Conservation (phyloP, 2,797 vertebrate genomes). For the Serranus cabrilla region DNA sequence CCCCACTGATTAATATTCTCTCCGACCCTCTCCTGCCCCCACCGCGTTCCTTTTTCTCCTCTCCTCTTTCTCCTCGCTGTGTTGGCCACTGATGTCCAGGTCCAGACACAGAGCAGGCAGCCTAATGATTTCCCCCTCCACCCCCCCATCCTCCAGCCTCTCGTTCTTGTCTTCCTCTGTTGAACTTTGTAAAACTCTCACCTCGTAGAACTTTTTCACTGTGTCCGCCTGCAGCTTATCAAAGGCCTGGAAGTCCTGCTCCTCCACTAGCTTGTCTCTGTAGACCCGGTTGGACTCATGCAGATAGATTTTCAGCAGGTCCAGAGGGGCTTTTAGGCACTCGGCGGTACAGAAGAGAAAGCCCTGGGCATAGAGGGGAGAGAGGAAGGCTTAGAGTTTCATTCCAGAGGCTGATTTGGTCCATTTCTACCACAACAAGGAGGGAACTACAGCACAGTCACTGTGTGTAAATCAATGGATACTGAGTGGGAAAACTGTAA, state of each 20-base stretch:
- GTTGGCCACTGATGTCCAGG: conserved; percentile 74
- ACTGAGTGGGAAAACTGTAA: conserved; percentile 56
- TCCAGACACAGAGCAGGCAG: conserved; percentile 68
- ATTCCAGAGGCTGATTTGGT: conserved; percentile 49
- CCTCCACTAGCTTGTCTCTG: conserved; percentile 94
- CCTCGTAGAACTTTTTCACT: conserved; percentile 91
- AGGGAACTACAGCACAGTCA: conserved; percentile 47
- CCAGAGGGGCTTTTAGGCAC: conserved; percentile 87
- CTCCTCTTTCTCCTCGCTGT: conserved; percentile 56
- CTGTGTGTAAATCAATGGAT: conserved; percentile 52
- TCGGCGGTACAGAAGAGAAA: conserved; percentile 92
- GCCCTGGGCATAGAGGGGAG: conserved; percentile 84
- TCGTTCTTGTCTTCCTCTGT: conserved; percentile 46
- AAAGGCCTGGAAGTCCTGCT: conserved; percentile 88
- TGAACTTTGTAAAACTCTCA: conserved; percentile 79
- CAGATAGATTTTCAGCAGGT: conserved; percentile 93
- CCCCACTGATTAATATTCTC: conserved; percentile 81
- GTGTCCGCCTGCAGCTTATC: conserved; percentile 92
- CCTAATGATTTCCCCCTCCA: conserved; percentile 70
- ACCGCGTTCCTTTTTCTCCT: conserved; percentile 35
- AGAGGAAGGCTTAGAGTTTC: conserved; percentile 25
- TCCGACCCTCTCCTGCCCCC: conserved; percentile 45
- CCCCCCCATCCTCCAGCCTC: conserved; percentile 1
- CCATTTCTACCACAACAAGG: conserved; percentile 49
- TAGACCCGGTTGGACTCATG: conserved; percentile 95